These are phyloP conservation scores for Myotis daubentonii DNA, from an alignment of 2,797 vertebrate species.

Conservation along the genomic window DNA sequence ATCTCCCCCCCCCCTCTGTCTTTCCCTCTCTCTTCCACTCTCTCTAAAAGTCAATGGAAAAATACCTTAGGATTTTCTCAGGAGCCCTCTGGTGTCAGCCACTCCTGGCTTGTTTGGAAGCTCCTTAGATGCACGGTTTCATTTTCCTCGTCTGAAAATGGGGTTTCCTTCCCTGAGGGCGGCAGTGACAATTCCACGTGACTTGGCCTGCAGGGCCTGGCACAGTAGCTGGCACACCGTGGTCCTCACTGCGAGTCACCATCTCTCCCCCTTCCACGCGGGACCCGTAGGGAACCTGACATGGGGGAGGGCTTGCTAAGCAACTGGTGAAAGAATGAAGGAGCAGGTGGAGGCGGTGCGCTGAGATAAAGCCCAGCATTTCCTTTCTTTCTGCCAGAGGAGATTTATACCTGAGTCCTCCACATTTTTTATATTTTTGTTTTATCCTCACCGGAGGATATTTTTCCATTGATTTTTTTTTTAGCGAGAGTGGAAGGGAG, in stretches of 20 bases:
- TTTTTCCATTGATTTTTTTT: no score
- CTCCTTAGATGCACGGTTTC: background rate
- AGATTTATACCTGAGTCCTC: background rate
- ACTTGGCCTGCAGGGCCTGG: background rate
- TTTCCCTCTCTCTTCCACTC: no score
- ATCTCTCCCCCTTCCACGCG: background rate
- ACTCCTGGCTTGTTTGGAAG: background rate
- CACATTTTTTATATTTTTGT: background rate
- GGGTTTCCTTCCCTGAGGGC: background rate
- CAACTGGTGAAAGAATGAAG: background rate
- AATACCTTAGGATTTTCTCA: background rate
- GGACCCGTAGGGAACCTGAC: background rate
- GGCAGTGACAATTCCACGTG: background rate
- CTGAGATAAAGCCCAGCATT: background rate
- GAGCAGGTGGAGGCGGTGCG: fast-evolving
- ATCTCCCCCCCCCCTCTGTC: background rate
- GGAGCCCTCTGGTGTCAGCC: background rate
- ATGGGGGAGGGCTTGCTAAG: background rate
- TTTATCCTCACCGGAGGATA: no score
- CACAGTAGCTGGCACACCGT: fast-evolving
- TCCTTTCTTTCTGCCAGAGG: background rate
- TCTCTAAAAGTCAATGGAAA: no score
- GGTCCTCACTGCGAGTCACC: background rate
- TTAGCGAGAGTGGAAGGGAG: no score
- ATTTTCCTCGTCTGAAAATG: background rate